Conservation (phyloP, 2,888 invertebrate species). For the Malachius bipustulatus region DNA sequence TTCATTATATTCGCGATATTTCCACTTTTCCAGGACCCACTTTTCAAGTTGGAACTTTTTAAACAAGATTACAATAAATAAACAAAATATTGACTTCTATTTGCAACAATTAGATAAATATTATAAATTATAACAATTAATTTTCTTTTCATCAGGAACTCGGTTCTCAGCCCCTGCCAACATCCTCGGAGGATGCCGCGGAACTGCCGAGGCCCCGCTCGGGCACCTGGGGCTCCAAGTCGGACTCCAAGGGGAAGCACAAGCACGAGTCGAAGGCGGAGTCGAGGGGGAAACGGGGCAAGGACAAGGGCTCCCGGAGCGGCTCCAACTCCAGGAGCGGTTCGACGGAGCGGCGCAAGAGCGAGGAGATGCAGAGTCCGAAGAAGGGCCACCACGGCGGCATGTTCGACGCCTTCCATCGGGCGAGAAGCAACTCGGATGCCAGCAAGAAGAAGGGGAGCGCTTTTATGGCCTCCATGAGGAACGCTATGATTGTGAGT, state of each 20-base stretch:
- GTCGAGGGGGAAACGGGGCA: constrained; percentile 23
- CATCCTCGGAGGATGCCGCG: constrained; percentile 35
- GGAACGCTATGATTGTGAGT: constrained; percentile 65
- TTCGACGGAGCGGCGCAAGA: constrained; percentile 34
- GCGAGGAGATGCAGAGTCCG: constrained; percentile 29
- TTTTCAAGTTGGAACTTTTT: no score
- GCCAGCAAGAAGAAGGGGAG: constrained; percentile 49
- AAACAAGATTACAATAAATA: no score
- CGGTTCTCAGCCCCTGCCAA: constrained; percentile 50
- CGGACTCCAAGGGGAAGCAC: constrained; percentile 23
- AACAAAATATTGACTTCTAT: no score
- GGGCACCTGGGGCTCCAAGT: constrained; percentile 47
- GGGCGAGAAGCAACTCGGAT: constrained; percentile 65
- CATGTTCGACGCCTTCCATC: constrained; percentile 70
- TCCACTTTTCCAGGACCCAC: no score
- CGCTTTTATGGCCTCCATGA: constrained; percentile 76
- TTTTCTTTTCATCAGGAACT: constrained; percentile 41
- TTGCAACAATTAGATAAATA: no score
- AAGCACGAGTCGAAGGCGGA: constrained; percentile 17
- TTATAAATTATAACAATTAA: no score
- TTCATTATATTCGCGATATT: no score
- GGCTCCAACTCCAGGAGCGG: constrained; percentile 35
- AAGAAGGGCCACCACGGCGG: constrained; percentile 56
- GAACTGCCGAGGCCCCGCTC: constrained; percentile 46
- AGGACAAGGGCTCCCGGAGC: constrained; percentile 34